Evolutionary conservation across 1,140 invertebrate species (phyloP).

Genomic region (Drosophila pachea): DNA sequence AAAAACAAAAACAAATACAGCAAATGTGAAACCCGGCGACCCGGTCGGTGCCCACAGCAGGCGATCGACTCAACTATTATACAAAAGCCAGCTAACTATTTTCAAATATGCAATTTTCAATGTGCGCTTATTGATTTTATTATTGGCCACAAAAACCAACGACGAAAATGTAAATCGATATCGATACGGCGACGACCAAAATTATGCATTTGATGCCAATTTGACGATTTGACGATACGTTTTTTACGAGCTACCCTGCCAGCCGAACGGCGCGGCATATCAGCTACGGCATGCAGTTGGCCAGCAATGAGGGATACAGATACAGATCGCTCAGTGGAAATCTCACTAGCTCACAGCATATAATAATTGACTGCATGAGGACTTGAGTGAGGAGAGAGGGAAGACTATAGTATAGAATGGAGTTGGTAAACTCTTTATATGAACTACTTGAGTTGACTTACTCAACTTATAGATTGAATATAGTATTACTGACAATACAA

Average conservation of each 20-base stretch:
- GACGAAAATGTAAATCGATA: constrained; percentile 74
- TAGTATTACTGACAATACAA: too few relatives aligned
- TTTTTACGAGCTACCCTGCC: constrained; percentile 36
- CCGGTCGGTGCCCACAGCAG: constrained; percentile 27
- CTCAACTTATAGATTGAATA: too few relatives aligned
- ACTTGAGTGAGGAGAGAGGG: too few relatives aligned
- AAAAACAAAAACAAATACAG: neutral
- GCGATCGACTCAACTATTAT: constrained; percentile 13
- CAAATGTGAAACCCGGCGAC: neutral
- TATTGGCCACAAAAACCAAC: constrained; percentile 67
- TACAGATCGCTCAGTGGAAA: too few relatives aligned
- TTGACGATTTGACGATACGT: constrained; percentile 52
- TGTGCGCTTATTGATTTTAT: constrained; percentile 76
- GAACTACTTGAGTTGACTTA: too few relatives aligned
- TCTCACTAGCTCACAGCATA: too few relatives aligned
- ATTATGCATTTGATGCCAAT: constrained; percentile 73
- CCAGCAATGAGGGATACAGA: too few relatives aligned
- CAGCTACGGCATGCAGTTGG: neutral
- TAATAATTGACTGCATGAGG: too few relatives aligned
- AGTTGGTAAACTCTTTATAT: too few relatives aligned
- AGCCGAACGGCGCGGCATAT: neutral
- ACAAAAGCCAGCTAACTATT: neutral
- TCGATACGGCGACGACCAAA: constrained; percentile 59
- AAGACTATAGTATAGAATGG: too few relatives aligned
- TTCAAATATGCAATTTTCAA: constrained; percentile 62